Evolutionary conservation across 1,140 invertebrate species (phyloP).

Genomic region (Ceratina calcarata): DNA sequence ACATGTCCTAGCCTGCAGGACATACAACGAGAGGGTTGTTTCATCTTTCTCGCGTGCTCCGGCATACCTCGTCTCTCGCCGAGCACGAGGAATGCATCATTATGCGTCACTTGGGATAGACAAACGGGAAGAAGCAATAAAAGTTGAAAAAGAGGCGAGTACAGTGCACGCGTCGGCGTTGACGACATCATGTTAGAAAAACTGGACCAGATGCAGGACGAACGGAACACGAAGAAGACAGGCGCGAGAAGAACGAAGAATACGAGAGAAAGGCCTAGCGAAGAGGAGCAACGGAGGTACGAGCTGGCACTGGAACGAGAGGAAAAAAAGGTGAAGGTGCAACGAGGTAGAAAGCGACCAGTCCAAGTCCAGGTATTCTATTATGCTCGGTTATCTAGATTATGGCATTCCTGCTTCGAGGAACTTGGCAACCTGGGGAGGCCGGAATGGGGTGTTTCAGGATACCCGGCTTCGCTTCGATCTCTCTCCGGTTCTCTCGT

Average conservation of each 20-base stretch:
- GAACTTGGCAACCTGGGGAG: conserved; percentile 65
- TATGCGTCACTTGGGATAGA: conserved; percentile 4
- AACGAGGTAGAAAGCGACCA: conserved; percentile 74
- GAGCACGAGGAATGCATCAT: conserved; percentile 40
- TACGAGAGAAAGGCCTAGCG: conserved; percentile 1
- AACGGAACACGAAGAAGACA: background rate
- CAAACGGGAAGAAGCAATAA: background rate
- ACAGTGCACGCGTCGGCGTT: background rate
- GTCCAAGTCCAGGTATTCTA: conserved; percentile 74
- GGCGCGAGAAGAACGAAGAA: background rate
- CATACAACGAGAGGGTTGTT: conserved; percentile 1
- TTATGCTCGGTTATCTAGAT: conserved; percentile 79
- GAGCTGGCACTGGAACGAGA: conserved; percentile 44
- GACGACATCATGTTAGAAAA: conserved; percentile 53
- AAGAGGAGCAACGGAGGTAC: conserved; percentile 44
- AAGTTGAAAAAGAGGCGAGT: too few relatives aligned
- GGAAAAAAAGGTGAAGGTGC: conserved; percentile 73
- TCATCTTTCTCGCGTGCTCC: background rate
- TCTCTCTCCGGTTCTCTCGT: conserved; percentile 24
- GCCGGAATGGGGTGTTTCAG: conserved; percentile 62
- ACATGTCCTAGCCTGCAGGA: conserved; percentile 48
- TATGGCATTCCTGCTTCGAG: conserved; percentile 76
- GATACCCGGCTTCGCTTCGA: conserved; percentile 33
- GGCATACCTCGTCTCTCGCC: conserved; percentile 50
- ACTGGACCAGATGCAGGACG: conserved; percentile 27